These are phyloP conservation scores for Araneus ventricosus DNA, from an alignment of 1,140 invertebrate species.

Conservation along the genomic window DNA sequence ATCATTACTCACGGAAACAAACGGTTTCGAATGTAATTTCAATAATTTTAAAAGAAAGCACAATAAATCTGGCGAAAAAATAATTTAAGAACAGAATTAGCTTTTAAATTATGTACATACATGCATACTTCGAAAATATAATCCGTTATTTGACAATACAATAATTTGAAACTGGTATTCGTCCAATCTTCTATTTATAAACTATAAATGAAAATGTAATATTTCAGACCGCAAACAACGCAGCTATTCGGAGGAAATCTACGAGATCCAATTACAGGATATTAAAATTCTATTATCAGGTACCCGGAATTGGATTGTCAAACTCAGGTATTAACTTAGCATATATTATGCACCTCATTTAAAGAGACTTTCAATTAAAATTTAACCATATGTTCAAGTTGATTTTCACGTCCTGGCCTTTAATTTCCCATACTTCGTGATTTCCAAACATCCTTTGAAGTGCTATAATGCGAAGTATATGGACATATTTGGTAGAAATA, in stretches of 20 bases:
- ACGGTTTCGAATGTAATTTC: too few species aligned
- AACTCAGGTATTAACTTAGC: constrained; percentile 35
- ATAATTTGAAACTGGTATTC: too few species aligned
- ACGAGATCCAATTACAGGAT: background rate
- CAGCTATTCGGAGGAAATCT: background rate
- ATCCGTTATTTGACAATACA: too few species aligned
- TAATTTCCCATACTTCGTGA: background rate
- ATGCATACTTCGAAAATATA: too few species aligned
- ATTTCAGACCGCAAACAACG: background rate
- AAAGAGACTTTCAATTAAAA: constrained; percentile 29
- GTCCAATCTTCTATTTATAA: background rate
- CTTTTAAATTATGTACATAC: too few species aligned
- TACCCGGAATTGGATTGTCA: constrained; percentile 22
- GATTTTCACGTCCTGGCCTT: background rate
- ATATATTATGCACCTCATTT: constrained; percentile 32
- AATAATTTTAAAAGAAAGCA: too few species aligned
- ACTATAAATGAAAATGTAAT: background rate
- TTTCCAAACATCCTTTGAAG: background rate
- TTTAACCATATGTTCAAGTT: background rate
- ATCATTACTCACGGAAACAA: too few species aligned
- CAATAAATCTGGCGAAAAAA: too few species aligned
- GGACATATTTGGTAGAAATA: too few species aligned
- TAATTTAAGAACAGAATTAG: too few species aligned
- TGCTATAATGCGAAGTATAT: too few species aligned
- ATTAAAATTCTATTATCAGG: constrained; percentile 42